These are phyloP conservation scores for Nesidiocoris tenuis DNA, from an alignment of 2,888 invertebrate species.

Conservation along the genomic window DNA sequence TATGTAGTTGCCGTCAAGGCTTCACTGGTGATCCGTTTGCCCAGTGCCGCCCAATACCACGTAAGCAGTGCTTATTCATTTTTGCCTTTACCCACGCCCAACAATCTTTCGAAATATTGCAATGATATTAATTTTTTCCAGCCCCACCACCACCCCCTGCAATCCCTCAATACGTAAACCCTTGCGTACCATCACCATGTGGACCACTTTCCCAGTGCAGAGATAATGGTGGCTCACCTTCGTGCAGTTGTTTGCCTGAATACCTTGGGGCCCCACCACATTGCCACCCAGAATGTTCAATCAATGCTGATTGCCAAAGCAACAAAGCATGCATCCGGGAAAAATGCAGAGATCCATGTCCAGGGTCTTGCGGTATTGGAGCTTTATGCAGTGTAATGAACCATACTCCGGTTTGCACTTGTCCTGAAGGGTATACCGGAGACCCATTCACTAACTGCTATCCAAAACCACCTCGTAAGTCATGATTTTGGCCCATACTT, in stretches of 20 bases:
- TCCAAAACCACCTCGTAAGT: conserved; percentile 50
- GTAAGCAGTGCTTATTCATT: conserved; percentile 15
- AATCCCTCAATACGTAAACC: conserved; percentile 54
- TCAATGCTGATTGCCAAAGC: conserved; percentile 57
- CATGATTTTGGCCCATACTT: neutral
- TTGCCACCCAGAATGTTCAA: conserved; percentile 57
- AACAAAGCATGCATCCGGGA: conserved; percentile 57
- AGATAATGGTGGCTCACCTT: conserved; percentile 54
- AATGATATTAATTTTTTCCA: conserved; percentile 10
- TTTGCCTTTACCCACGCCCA: neutral
- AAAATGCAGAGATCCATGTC: conserved; percentile 58
- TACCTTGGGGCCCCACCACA: conserved; percentile 57
- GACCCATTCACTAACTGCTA: conserved; percentile 73
- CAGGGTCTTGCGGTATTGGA: conserved; percentile 57
- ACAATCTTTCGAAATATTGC: neutral
- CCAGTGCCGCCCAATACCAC: conserved; percentile 58
- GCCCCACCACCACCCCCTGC: conserved; percentile 34
- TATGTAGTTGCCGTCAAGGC: conserved; percentile 69
- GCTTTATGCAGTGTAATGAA: conserved; percentile 57
- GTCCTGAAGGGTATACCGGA: conserved; percentile 65
- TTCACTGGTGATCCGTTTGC: conserved; percentile 70
- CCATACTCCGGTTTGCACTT: conserved; percentile 58
- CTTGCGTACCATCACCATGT: conserved; percentile 67
- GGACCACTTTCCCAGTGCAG: conserved; percentile 57
- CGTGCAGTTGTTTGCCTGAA: conserved; percentile 56